Base-by-base conservation (phyloP, 2,888 invertebrate genomes). In the Pilophorus perplexus region DNA sequence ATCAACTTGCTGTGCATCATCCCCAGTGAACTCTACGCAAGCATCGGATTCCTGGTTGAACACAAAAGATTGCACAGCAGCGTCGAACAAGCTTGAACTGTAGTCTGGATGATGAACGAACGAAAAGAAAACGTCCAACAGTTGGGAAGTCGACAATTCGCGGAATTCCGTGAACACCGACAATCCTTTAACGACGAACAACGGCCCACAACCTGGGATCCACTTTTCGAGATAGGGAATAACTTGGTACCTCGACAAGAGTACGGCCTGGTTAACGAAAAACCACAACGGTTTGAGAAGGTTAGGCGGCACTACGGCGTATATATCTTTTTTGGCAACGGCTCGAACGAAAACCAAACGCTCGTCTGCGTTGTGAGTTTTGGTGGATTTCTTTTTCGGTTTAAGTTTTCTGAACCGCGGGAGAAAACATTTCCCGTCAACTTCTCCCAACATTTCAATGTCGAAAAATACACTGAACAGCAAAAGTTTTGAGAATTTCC, bases 121-220 rank as follows among this genome's bases (percentile, higher is more conserved):
- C 14, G 44, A 22, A 2, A 67, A 22, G 38, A 70, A 70, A 8
- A 67, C 40, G 20, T 70, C 60, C 6, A 70, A 28, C 23, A 69
- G n/a, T 40, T 62, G 27, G 3, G 57, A n/a, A 37, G 46, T 12
- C n/a, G 20, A 25, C 25, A 70, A 52, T 18, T 68, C 68, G 0
- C 54, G 44, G 23, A 70, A 57, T 37, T 68, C 57, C 8, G 68
- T 70, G 16, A 70, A 70, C 1, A 67, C 28, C 18, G 52, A 44
- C 16, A 67, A 18, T 27, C 67, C 67, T 20, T 48, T 42, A 10
- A 57, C 12, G 22, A 70, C 40, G 16, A 70, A 50, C 3, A 54
- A 23, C n/a, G 57, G 54, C 10, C 70, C 70, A n/a, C 62, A 67
- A 10, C 57, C 68, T 23, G 68, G 67, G 2, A 70, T 52, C 68